Evolutionary conservation across 2,797 vertebrate genomes (phyloP).

Genomic region (Selene dorsalis): DNA sequence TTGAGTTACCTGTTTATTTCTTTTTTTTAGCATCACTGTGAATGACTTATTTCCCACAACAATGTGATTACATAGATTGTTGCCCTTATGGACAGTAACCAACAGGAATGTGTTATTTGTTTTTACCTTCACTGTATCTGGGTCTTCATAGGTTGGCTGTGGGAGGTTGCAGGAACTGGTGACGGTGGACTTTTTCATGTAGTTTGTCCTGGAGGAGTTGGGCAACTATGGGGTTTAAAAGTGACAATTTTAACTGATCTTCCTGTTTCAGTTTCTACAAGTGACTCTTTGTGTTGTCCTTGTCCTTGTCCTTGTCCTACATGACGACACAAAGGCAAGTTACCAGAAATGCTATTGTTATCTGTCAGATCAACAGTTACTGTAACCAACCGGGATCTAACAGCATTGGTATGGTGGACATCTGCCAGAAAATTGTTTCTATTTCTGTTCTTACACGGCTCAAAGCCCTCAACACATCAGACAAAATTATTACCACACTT

Average conservation of each 20-base stretch:
- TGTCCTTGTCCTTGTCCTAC: neutral
- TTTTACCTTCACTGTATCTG: constrained; percentile 43
- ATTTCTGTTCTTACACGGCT: no score
- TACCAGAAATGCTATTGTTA: neutral
- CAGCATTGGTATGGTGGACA: no score
- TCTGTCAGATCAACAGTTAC: neutral
- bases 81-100: no score
- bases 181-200: neutral
- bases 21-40: neutral
- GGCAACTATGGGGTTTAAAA: constrained; percentile 9
- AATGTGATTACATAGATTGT: no score
- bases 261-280: neutral
- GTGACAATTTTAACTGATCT: neutral
- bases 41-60: no score
- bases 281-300: neutral
- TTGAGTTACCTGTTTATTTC: neutral
- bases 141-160: constrained; percentile 39
- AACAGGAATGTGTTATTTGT: neutral
- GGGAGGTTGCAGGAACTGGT: neutral
- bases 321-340: neutral
- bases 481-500: no score
- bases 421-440: no score
- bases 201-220: constrained; percentile 3
- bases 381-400: no score
- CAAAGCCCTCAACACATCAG: no score